A percentile compares a stretch with the other conserved stretches of the same genome.
Evolutionary conservation across 2,113 vertebrate genomes (phyloP).

Genomic region (Agapornis roseicollis): DNA sequence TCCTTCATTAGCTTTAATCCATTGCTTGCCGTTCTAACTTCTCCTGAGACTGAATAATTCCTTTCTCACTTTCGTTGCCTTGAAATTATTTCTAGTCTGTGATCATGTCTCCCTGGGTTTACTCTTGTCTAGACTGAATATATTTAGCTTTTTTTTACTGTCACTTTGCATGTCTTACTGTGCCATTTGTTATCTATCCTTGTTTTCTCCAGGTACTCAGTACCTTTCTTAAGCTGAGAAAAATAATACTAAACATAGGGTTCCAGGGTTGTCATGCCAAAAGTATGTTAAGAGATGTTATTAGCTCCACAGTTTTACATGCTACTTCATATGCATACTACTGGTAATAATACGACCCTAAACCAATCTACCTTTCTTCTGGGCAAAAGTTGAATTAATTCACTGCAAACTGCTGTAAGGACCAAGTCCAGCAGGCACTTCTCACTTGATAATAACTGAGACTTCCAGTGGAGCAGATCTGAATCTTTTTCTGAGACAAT

Average conservation of each 20-base stretch:
- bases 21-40: slow-evolving; percentile 11
- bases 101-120: slow-evolving; percentile 43
- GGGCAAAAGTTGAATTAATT: neutral
- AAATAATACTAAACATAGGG: neutral
- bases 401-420: neutral
- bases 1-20: slow-evolving; percentile 27
- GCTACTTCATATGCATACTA: neutral
- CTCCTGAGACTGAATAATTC: slow-evolving; percentile 34
- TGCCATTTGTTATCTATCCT: neutral
- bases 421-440: neutral
- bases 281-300: neutral
- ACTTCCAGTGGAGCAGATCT: slow-evolving; percentile 1
- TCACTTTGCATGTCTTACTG: neutral
- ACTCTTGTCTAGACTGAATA: slow-evolving; percentile 64
- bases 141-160: slow-evolving; percentile 60
- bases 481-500: neutral
- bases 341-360: neutral
- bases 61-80: slow-evolving; percentile 18
- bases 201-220: neutral
- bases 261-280: neutral
- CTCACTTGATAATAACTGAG: slow-evolving; percentile 32
- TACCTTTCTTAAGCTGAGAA: neutral
- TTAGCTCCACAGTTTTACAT: neutral
- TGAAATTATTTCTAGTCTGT: slow-evolving; percentile 60
- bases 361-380: neutral